phyloP scores from a whole-genome alignment of 2,888 invertebrate genomes.

The Muscina levida region DNA sequence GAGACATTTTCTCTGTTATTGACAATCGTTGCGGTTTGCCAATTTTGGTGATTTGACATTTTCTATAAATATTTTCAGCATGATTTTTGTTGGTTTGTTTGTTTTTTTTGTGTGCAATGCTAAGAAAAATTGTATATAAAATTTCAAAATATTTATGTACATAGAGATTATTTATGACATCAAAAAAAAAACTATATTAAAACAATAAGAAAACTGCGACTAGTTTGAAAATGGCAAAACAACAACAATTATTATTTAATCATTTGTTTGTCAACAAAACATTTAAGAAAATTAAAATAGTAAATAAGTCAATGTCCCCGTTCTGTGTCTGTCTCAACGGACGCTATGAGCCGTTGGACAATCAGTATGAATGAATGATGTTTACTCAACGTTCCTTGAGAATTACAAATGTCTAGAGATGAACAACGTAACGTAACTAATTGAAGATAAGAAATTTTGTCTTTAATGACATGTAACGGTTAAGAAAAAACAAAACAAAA shows the following conservation, averaged over 20 bases:
- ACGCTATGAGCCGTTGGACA: too few relatives aligned
- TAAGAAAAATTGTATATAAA: conserved; percentile 29
- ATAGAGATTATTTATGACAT: conserved; percentile 23
- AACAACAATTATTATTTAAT: conserved; percentile 50
- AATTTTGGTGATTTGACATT: conserved; percentile 31
- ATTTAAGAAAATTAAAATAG: conserved; percentile 49
- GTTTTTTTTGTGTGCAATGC: background rate
- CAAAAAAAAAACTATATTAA: background rate
- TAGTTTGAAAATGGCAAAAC: conserved; percentile 4
- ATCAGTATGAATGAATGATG: too few relatives aligned
- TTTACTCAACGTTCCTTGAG: background rate
- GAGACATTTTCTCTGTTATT: too few relatives aligned
- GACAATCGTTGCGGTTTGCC: background rate
- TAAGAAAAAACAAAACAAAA: background rate
- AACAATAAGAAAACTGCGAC: background rate
- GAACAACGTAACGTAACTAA: conserved; percentile 25
- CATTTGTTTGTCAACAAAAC: conserved; percentile 64
- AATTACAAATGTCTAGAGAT: conserved; percentile 22
- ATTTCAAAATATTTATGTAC: conserved; percentile 30
- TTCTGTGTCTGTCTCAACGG: too few relatives aligned
- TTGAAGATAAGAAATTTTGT: background rate
- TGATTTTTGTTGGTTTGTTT: background rate
- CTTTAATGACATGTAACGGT: conserved; percentile 21
- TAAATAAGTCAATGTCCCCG: too few relatives aligned
- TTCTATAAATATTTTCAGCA: background rate